Base-by-base conservation (phyloP, 2,797 vertebrate genomes). In the Microctenopoma lineatum region DNA sequence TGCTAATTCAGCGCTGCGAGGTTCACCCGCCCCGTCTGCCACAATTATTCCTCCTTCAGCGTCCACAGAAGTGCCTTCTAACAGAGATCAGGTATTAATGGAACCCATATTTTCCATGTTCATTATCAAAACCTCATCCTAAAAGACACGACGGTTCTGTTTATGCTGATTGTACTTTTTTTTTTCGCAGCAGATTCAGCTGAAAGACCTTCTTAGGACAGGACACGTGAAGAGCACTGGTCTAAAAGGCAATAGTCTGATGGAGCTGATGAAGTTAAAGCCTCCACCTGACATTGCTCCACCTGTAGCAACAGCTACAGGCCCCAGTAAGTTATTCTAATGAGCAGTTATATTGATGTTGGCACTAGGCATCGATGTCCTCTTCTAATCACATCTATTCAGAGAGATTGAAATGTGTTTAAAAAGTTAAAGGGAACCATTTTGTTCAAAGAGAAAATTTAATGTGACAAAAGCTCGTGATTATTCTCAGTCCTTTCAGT, bases 221-320 rank as follows among this genome's bases (percentile, higher is more conserved):
- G 51, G 87, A 3, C 80, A 64, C 62, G 69, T 86, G 55, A 94
- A 86, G 72, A 82, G 47, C 45, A 78, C 87, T 0, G 81, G 73
- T 60, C 27, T 90, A 9, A 94, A 94, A 79, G 86, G 88, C 41
- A 94, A 88, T 77, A 99, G 98, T 92, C 94, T 99, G 62, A 97
- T 97, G 83, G 97, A 99, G 87, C 95, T 99, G 68, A 99, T 99
- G 97, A 99, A 97, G 68, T 83, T 99, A 56, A 98, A 98, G 84
- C 98, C 97, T 21, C 98, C 98, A 27, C 92, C 96, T 32, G 96
- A 99, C 81, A 99, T 99, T 51, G 96, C 95, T 47, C 96, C 96
- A n/a, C 98, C 97, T 0, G 98, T 99, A 59, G 97, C 98, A 54
- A 98, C 98, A 34, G 95, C 96, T 21, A 96, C 96, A 46, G 96